These are phyloP conservation scores for Megaceryle maxima DNA, from an alignment of 2,113 vertebrate genomes.

Conservation along the genomic window DNA sequence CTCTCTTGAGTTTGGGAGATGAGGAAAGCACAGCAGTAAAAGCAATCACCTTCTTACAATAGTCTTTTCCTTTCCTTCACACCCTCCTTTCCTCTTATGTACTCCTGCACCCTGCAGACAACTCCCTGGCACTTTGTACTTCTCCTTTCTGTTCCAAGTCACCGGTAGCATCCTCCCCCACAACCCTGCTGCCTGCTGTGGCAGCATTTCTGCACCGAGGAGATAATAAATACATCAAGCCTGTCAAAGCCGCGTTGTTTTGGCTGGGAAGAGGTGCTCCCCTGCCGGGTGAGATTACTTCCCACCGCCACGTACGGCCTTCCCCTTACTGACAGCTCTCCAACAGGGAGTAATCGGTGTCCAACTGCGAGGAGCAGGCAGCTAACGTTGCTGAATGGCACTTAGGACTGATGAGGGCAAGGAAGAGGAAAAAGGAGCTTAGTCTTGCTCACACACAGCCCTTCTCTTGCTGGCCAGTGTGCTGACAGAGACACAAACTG, in stretches of 20 bases:
- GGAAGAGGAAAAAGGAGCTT: not conserved
- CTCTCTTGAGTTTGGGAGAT: not conserved
- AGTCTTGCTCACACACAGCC: not conserved
- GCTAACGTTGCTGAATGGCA: not conserved
- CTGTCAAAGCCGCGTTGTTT: constrained; percentile 50
- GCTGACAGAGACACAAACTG: not conserved
- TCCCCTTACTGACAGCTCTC: constrained; percentile 8
- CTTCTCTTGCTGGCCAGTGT: not conserved
- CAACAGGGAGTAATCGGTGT: constrained; percentile 14
- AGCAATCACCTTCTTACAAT: not conserved
- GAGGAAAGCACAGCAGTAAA: not conserved
- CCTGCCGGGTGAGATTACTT: constrained; percentile 13
- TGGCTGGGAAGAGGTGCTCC: not conserved
- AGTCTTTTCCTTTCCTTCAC: not conserved
- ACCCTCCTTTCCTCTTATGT: not conserved
- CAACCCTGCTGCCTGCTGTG: not conserved
- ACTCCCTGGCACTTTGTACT: not conserved
- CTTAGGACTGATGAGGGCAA: not conserved
- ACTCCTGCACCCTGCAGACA: not conserved
- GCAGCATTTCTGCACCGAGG: constrained; percentile 9
- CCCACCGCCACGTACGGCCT: not conserved
- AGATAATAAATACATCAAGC: constrained; percentile 29
- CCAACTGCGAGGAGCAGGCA: not conserved
- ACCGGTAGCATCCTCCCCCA: not conserved
- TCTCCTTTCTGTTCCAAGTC: not conserved